These are phyloP conservation scores for Apoderus coryli DNA, from an alignment of 2,888 invertebrate species.

Conservation along the genomic window DNA sequence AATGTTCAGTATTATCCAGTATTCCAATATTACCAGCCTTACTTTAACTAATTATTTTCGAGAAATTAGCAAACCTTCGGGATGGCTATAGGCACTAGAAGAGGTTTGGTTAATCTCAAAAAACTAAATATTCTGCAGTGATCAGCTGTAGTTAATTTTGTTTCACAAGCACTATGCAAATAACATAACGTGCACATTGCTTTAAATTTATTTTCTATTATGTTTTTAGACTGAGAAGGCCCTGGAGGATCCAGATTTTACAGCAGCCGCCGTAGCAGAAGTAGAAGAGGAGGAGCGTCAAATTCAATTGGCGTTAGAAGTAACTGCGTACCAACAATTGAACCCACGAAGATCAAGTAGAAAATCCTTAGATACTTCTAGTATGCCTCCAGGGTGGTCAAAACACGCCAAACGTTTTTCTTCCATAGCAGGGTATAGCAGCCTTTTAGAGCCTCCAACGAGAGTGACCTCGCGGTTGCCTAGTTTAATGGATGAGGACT, in stretches of 20 bases:
- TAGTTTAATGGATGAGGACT: constrained; percentile 41
- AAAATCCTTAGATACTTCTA: constrained; percentile 44
- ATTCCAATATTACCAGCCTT: no score
- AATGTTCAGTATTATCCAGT: no score
- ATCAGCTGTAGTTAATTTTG: no score
- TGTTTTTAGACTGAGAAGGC: constrained; percentile 44
- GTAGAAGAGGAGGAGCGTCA: constrained; percentile 54
- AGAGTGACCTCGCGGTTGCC: constrained; percentile 45
- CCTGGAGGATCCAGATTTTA: constrained; percentile 64
- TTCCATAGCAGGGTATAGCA: constrained; percentile 57
- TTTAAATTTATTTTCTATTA: constrained; percentile 2
- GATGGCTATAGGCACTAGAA: no score
- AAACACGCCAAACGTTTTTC: constrained; percentile 38
- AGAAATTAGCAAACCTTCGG: no score
- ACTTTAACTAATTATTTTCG: no score
- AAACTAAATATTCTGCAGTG: no score
- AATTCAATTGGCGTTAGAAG: constrained; percentile 58
- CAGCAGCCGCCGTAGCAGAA: constrained; percentile 55
- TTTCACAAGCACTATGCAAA: no score
- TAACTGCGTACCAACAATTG: constrained; percentile 42
- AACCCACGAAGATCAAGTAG: constrained; percentile 34
- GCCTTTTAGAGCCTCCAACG: constrained; percentile 48
- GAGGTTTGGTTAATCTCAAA: no score
- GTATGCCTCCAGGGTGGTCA: constrained; percentile 38
- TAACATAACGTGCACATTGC: no score